A percentile compares a stretch with the other conserved stretches of the same genome.
Evolutionary conservation across 2,797 vertebrate species (phyloP).

Genomic region (Malurus splendens): DNA sequence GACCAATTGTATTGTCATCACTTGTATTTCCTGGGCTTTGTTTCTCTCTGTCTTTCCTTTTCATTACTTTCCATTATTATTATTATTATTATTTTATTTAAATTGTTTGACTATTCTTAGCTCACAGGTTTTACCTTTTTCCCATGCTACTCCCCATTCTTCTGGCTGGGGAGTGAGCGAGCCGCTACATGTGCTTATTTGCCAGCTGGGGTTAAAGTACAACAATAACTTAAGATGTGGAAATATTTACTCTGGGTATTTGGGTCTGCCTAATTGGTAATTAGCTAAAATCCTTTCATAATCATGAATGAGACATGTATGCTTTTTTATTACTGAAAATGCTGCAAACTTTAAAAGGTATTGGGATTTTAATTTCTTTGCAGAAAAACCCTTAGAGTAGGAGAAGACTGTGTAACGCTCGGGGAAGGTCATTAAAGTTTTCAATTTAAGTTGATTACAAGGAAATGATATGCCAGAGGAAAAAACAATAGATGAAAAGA

Average conservation of each 20-base stretch:
- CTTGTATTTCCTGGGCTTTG: not conserved
- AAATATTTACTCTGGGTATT: not conserved
- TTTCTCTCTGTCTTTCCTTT: not conserved
- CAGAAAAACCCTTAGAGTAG: not conserved
- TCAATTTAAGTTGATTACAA: constrained; percentile 52
- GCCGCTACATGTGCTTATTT: rapidly evolving
- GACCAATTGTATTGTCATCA: not conserved
- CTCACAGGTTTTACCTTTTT: not conserved
- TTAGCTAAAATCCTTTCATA: not conserved
- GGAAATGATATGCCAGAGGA: constrained; percentile 50
- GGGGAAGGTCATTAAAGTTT: constrained; percentile 21
- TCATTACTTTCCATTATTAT: not conserved
- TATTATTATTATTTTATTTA: not conserved
- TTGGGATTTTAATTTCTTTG: not conserved
- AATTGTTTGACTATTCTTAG: not conserved
- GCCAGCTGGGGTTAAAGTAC: not conserved
- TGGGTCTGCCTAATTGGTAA: not conserved
- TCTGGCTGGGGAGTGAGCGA: rapidly evolving
- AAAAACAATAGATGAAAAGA: constrained; percentile 50
- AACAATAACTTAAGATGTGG: not conserved
- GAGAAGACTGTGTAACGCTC: not conserved
- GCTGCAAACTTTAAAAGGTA: not conserved
- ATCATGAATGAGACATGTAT: not conserved
- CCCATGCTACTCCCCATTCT: not conserved
- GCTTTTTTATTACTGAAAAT: not conserved